Evolutionary conservation across 2,888 invertebrate genomes (phyloP).

Genomic region (Xylota segnis): DNA sequence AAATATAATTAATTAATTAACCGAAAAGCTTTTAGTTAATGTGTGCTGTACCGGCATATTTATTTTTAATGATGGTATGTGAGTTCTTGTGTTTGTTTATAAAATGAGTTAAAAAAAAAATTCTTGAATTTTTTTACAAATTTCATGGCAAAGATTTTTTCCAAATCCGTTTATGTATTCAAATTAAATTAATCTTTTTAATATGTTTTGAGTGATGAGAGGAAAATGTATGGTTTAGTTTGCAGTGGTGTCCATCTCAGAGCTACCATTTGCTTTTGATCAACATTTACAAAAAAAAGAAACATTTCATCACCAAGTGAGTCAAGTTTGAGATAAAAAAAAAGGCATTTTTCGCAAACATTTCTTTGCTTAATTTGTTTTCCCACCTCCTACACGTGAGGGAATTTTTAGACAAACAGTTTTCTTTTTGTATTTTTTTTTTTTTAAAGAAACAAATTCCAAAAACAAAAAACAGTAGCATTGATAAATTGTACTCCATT

Average conservation of each 20-base stretch:
- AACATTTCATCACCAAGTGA: no score
- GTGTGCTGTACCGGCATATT: conserved; percentile 47
- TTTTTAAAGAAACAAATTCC: not conserved
- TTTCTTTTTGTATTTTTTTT: no score
- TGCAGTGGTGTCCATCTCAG: no score
- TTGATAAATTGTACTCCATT: conserved; percentile 17
- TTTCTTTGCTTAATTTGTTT: no score
- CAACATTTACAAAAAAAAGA: no score
- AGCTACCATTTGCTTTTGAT: no score
- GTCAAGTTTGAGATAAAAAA: no score
- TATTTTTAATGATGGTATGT: conserved; percentile 64
- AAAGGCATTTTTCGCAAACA: no score
- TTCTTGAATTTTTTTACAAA: not conserved
- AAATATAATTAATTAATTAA: conserved; percentile 1
- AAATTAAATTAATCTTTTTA: not conserved
- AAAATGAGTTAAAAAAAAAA: not conserved
- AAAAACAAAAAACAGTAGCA: not conserved
- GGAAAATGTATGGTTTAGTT: no score
- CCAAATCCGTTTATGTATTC: not conserved
- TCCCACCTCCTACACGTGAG: no score
- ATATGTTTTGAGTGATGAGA: not conserved
- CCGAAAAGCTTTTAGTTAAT: conserved; percentile 17
- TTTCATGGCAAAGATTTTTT: not conserved
- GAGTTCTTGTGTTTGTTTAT: not conserved
- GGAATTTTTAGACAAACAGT: no score